Conservation (phyloP, 2,888 invertebrate species). For the Gonocerus acuteangulatus region DNA sequence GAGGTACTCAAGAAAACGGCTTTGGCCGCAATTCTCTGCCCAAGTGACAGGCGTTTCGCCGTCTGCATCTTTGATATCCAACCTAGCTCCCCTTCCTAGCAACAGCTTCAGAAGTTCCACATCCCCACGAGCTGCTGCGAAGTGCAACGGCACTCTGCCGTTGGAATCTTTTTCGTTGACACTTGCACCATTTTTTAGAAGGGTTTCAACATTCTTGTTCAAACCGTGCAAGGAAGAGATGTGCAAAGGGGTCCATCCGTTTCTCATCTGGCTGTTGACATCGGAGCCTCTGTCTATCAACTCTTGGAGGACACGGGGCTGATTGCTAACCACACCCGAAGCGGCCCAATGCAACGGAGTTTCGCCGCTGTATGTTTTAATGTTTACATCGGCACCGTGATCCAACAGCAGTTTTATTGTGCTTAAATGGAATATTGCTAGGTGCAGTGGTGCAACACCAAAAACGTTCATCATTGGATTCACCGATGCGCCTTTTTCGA, state of each 20-base stretch:
- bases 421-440: not conserved
- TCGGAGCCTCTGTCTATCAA: not conserved
- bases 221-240: not conserved
- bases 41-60: not conserved
- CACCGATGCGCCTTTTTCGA: not conserved
- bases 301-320: not conserved
- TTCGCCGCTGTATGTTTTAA: not conserved
- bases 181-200: not conserved
- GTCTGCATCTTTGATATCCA: not conserved
- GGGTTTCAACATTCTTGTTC: too few relatives aligned
- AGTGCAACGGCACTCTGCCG: not conserved
- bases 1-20: too few relatives aligned
- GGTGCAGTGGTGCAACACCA: not conserved
- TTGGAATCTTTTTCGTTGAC: not conserved
- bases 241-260: conserved; percentile 2
- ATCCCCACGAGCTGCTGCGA: not conserved
- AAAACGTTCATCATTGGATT: not conserved
- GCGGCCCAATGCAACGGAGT: not conserved
- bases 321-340: not conserved
- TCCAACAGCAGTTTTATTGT: not conserved
- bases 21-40: not conserved
- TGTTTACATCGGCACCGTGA: not conserved
- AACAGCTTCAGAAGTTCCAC: not conserved
- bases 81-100: not conserved
- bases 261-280: not conserved